Base-by-base conservation (phyloP, 1,140 invertebrate species). In the Ruditapes philippinarum region DNA sequence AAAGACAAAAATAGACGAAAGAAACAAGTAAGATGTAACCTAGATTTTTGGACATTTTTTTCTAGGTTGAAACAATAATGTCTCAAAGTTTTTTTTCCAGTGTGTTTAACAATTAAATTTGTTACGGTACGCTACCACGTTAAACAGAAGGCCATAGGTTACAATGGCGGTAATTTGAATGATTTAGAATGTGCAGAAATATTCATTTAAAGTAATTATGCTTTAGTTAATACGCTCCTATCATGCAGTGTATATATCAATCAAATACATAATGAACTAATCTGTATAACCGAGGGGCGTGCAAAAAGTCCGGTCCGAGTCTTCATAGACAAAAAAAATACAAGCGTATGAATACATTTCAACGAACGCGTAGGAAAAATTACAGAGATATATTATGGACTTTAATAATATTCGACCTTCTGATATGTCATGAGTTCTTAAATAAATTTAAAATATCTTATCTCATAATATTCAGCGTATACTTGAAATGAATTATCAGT, bases 121-220 rank as follows among this genome's bases (percentile, higher is more conserved):
- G 87, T 49, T 54, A 54, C 79, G 87, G 78, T 74, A 57, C 2
- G 25, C 45, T 49, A 54, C 17, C 78, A 80, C 36, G 68, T 11
- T 28, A 60, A 73, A 65, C 28, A n/a, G 36, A 25, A 54, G 79
- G 87, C 36, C 25, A 83, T 60, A 82, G 87, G 68, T 82, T 51
- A 89, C 4, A 38, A 49, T 22, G 49, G 17, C 45, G n/a, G 40
- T 54, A 78, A 79, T 88, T 65, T 51, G 45, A 62, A 51, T 68
- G 62, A 80, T 88, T 80, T 88, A 80, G 38, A 80, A 80, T 88
- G 86, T 88, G 86, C 42, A 88, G 78, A 81, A 80, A 88, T 88
- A 88, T 65, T 88, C 86, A 88, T 88, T 88, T 80, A 73, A 33
- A 42, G 60, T 70, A 80, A 88, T 80, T 80, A 74, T 73, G 49